Evolutionary conservation across 2,888 invertebrate genomes (phyloP), one percentile per base, ranked within the genome.

Genomic region (Cacoxenus indagator): DNA sequence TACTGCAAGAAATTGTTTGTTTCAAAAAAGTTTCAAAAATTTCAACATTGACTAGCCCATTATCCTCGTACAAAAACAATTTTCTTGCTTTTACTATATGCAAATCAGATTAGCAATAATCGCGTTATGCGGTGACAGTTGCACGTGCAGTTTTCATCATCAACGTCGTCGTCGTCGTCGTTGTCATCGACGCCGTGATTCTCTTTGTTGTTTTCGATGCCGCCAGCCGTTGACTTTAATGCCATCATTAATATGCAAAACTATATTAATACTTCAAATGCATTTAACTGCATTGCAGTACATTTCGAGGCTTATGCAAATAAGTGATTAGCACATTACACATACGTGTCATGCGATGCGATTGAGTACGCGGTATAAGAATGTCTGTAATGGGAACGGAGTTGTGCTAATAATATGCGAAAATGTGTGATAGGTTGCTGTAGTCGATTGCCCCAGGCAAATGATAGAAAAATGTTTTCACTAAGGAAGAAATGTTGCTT

Each of bases 301-400:
- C 65, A 64, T 69, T 70, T 65, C 70, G 64, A 51, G 66, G 54
- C 66, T 70, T 65, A 78, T 78, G 81, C 70, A 78, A 78, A 78
- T 78, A 67, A 74, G 79, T 6, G n/a, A 72, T 64, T 46, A 14
- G 70, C 73, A 68, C 70, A 64, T 62, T 4, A 27, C 29, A 46
- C 17, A 46, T 46, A n/a, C 64, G 8, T 55, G 37, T 37, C 37
- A 57, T 61, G 59, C 26, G 27, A 57, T 57, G 51, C 27, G 72
- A 68, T 71, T 71, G 72, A 59, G 64, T 45, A 37, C 6, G 59
- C 55, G 65, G n/a, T n/a, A n/a, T n/a, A n/a, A 73, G 72, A 77
- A 76, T 73, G 69, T 51, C 51, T 69, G 77, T 69, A 78, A 70
- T 72, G 81, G 73, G 11, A 55, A 55, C 11, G 24, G 14, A 54